Evolutionary conservation across 2,888 invertebrate species (phyloP).

Genomic region (Melolontha melolontha): DNA sequence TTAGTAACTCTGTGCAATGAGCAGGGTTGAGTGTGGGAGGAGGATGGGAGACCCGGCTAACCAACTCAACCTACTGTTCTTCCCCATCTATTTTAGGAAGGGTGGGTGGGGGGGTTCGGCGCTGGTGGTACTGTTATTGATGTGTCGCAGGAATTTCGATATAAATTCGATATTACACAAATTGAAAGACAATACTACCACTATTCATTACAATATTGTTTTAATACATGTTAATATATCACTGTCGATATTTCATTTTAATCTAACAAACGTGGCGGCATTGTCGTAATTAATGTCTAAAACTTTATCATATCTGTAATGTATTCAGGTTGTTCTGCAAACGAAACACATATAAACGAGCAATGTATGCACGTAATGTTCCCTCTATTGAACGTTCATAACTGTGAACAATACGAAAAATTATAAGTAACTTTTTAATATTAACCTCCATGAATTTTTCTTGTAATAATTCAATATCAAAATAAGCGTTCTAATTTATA

Average conservation of each 20-base stretch:
- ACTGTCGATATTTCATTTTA: slow-evolving; percentile 42
- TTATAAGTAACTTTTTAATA: too few species aligned
- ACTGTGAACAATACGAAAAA: too few species aligned
- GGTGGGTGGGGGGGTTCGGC: slow-evolving; percentile 15
- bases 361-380: too few species aligned
- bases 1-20: slow-evolving; percentile 54
- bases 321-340: slow-evolving; percentile 22
- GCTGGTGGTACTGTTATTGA: slow-evolving; percentile 57
- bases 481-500: too few species aligned
- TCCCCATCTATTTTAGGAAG: neutral
- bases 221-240: slow-evolving; percentile 43
- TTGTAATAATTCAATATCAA: too few species aligned
- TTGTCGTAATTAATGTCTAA: slow-evolving; percentile 35
- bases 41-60: too few species aligned
- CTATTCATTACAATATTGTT: slow-evolving; percentile 45
- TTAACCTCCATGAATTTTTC: too few species aligned
- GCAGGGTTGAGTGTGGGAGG: too few species aligned
- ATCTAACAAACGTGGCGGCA: slow-evolving; percentile 40
- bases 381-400: too few species aligned
- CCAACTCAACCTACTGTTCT: neutral
- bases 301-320: slow-evolving; percentile 35
- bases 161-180: slow-evolving; percentile 52
- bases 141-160: slow-evolving; percentile 62
- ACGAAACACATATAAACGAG: too few species aligned
- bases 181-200: slow-evolving; percentile 52